A percentile compares a stretch with the other conserved stretches of the same genome.
Conservation (phyloP, 2,113 vertebrate species). For the Gambusia affinis region DNA sequence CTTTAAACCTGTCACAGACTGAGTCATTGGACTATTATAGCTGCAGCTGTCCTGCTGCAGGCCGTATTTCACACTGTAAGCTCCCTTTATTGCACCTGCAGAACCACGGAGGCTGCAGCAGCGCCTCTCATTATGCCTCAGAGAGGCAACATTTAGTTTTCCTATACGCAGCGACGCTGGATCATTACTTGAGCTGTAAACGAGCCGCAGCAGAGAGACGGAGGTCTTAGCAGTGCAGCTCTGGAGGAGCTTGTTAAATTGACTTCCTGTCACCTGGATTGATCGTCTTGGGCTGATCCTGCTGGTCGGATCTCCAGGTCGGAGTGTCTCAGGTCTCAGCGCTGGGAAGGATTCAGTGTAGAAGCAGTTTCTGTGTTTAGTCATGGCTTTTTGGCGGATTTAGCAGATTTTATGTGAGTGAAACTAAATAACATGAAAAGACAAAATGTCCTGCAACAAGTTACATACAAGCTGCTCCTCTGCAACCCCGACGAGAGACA, state of each 20-base stretch:
- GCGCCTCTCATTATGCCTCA: not conserved
- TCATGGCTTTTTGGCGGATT: not conserved
- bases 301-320: not conserved
- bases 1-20: slow-evolving; percentile 40
- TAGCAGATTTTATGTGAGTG: not conserved
- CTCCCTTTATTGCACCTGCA: slow-evolving; percentile 9
- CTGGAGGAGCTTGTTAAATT: not conserved
- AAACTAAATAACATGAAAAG: not conserved
- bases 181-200: not conserved
- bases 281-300: not conserved
- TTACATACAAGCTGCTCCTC: no score
- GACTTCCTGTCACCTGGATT: slow-evolving; percentile 27
- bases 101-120: not conserved
- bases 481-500: no score
- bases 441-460: no score
- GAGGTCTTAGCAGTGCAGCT: not conserved
- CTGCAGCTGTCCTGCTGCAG: slow-evolving; percentile 5
- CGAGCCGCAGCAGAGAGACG: not conserved
- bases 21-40: slow-evolving; percentile 23
- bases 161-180: not conserved
- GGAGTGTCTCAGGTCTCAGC: not conserved
- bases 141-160: not conserved
- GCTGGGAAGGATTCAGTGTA: not conserved
- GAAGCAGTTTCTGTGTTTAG: not conserved
- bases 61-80: slow-evolving; percentile 11